Conservation (phyloP, 2,797 vertebrate species). For the Pempheris klunzingeri region DNA sequence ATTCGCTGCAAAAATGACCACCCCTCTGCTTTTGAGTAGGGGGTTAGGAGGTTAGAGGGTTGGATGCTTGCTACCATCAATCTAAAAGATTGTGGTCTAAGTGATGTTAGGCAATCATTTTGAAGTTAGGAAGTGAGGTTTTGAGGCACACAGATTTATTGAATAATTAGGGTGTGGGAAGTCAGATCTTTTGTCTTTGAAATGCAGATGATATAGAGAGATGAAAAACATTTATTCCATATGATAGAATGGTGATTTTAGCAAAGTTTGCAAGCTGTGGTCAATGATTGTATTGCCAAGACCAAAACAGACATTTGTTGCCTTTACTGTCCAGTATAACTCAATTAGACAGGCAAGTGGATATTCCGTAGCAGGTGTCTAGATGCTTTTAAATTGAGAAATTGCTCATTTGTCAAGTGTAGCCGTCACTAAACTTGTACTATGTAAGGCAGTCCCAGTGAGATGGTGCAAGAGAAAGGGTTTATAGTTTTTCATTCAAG, state of each 20-base stretch:
- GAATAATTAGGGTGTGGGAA: constrained; percentile 14
- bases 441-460: constrained; percentile 10
- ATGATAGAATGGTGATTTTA: constrained; percentile 23
- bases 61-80: constrained; percentile 52
- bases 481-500: constrained; percentile 47
- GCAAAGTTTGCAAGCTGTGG: constrained; percentile 7
- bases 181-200: constrained; percentile 22
- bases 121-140: constrained; percentile 37
- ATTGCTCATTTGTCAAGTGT: constrained; percentile 1
- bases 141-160: constrained; percentile 30
- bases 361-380: constrained; percentile 7
- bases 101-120: constrained; percentile 41
- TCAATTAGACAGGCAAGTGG: constrained; percentile 13
- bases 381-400: constrained; percentile 11
- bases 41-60: constrained; percentile 31
- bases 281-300: background rate
- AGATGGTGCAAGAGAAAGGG: constrained; percentile 23
- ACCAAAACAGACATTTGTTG: constrained; percentile 15
- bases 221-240: constrained; percentile 5
- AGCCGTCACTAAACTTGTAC: background rate
- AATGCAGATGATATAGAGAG: constrained; percentile 14
- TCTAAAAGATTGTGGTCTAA: constrained; percentile 44
- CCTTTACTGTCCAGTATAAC: background rate
- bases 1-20: constrained; percentile 46
- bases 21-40: constrained; percentile 41